Conservation (phyloP, 2,113 vertebrate genomes). For the Anser brachyrhynchus region DNA sequence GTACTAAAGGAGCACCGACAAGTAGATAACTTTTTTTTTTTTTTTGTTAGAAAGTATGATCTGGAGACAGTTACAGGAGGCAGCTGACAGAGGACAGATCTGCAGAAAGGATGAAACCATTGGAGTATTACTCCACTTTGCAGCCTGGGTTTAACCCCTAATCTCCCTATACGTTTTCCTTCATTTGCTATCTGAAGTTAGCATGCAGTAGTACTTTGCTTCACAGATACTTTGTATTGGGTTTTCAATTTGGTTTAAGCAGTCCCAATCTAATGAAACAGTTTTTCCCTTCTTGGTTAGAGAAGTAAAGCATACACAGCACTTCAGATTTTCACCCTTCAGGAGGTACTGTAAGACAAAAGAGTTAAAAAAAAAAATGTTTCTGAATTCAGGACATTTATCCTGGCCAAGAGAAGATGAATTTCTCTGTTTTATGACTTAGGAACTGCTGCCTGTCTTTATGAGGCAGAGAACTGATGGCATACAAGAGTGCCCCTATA, state of each 20-base stretch:
- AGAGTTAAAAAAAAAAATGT: not conserved
- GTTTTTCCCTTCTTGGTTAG: not conserved
- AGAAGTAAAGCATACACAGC: not conserved
- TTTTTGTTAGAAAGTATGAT: not conserved
- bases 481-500: not conserved
- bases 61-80: not conserved
- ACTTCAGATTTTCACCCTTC: not conserved
- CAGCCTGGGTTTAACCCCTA: constrained; percentile 5
- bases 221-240: not conserved
- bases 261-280: not conserved
- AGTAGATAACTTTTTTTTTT: not conserved
- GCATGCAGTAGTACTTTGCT: not conserved
- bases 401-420: not conserved
- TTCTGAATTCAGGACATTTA: not conserved
- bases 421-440: not conserved
- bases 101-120: not conserved
- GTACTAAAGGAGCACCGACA: not conserved
- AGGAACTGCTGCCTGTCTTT: not conserved
- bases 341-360: not conserved
- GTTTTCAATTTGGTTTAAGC: not conserved
- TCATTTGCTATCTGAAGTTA: not conserved
- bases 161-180: not conserved
- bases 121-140: not conserved
- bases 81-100: not conserved
- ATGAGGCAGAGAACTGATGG: not conserved